Evolutionary conservation across 2,113 vertebrate species (phyloP).

Genomic region (human (Homo sapiens)): DNA sequence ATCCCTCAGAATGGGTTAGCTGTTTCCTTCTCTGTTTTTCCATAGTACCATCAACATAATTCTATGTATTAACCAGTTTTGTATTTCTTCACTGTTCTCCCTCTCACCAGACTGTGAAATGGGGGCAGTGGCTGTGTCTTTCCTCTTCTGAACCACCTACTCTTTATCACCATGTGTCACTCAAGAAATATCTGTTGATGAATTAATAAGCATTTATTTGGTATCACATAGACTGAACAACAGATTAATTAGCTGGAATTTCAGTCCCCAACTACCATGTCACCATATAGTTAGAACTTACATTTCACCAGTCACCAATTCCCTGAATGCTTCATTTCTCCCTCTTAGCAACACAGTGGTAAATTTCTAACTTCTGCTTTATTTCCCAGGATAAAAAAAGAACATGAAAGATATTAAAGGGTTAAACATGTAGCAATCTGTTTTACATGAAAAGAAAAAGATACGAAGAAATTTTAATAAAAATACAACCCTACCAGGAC

Average conservation of each 20-base stretch:
- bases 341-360: not conserved
- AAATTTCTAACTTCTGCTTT: not conserved
- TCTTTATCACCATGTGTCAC: not conserved
- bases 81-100: not conserved
- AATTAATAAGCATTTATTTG: not conserved
- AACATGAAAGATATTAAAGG: slow-evolving; percentile 22
- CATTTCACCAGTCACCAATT: not conserved
- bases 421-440: slow-evolving; percentile 67
- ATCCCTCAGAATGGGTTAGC: not conserved
- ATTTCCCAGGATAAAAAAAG: not conserved
- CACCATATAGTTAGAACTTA: not conserved
- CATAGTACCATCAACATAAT: not conserved
- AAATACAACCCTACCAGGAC: slow-evolving; percentile 74
- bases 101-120: not conserved
- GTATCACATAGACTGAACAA: not conserved
- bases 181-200: not conserved
- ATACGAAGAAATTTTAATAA: slow-evolving; percentile 68
- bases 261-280: not conserved
- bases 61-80: not conserved
- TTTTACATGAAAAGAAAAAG: slow-evolving; percentile 32
- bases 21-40: not conserved
- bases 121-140: not conserved
- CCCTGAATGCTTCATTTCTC: not conserved
- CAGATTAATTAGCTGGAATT: not conserved
- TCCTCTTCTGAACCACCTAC: not conserved